Percentiles rank a stretch among this genome's conserved stretches.
phyloP scores from a whole-genome alignment of 2,797 vertebrate species.

The Halcyon smyrnensis region DNA sequence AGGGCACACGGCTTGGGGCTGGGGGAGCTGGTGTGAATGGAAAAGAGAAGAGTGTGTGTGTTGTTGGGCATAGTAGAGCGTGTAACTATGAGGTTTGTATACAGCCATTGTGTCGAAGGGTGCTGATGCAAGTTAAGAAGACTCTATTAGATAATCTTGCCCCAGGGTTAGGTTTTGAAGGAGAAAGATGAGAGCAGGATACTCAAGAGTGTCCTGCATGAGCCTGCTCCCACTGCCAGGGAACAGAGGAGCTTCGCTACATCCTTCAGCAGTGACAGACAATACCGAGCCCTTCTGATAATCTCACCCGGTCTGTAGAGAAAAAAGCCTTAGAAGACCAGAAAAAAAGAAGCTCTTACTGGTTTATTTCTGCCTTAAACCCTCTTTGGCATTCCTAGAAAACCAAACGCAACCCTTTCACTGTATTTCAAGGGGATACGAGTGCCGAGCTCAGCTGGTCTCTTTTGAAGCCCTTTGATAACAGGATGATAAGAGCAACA shows the following conservation, averaged over 20 bases:
- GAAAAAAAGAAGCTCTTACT: neutral
- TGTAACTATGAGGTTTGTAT: neutral
- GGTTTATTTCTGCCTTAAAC: neutral
- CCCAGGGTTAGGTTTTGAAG: neutral
- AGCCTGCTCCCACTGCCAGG: neutral
- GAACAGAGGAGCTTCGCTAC: neutral
- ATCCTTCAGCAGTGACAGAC: neutral
- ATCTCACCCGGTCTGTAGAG: neutral
- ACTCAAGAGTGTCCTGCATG: neutral
- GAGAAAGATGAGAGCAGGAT: neutral
- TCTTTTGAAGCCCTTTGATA: slow-evolving; percentile 28
- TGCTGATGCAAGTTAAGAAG: neutral
- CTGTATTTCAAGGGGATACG: neutral
- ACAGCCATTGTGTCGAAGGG: neutral
- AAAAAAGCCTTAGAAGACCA: neutral
- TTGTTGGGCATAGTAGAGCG: neutral
- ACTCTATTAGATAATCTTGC: neutral
- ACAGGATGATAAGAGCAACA: neutral
- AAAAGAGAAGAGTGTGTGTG: neutral
- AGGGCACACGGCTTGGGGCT: neutral
- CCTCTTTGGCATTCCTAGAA: neutral
- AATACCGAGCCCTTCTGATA: neutral
- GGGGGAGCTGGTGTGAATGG: neutral
- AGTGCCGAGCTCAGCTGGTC: neutral
- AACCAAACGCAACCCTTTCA: neutral